Conservation (phyloP, 2,888 invertebrate genomes). For the Lasioglossum lativentre region DNA sequence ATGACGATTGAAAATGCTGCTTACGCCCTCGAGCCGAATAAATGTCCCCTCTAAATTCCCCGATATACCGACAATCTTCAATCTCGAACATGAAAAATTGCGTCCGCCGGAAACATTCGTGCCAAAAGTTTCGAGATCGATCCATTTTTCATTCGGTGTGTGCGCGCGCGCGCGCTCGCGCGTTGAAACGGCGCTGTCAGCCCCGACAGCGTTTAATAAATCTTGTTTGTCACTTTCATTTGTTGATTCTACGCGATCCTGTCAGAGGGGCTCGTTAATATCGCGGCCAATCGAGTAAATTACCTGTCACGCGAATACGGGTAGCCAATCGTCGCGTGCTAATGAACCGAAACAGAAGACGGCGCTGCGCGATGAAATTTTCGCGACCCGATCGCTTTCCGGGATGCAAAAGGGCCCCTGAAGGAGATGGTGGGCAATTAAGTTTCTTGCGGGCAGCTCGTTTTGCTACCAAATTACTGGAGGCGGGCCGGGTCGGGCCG, state of each 20-base stretch:
- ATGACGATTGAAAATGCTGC: background rate
- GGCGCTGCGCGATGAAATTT: slow-evolving; percentile 29
- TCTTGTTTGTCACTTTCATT: slow-evolving; percentile 20
- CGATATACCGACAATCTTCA: background rate
- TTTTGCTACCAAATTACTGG: slow-evolving; percentile 49
- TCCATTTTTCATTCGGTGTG: background rate
- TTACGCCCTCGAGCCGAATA: background rate
- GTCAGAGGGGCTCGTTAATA: slow-evolving; percentile 17
- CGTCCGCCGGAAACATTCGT: background rate
- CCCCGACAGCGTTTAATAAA: background rate
- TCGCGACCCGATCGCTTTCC: background rate
- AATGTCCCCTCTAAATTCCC: background rate
- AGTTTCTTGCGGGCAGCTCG: slow-evolving; percentile 40
- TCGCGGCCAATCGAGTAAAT: slow-evolving; percentile 18
- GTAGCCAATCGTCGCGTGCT: slow-evolving; percentile 24
- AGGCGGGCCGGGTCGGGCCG: slow-evolving; percentile 1
- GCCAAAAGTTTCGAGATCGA: background rate
- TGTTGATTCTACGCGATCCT: slow-evolving; percentile 11
- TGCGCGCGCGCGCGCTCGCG: too few species aligned
- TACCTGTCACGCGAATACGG: slow-evolving; percentile 19
- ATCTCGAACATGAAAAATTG: slow-evolving; percentile 11
- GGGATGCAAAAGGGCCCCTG: background rate
- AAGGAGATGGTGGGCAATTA: slow-evolving; percentile 44
- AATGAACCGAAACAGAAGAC: slow-evolving; percentile 38
- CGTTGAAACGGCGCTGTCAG: background rate